Evolutionary conservation across 1,140 invertebrate genomes (phyloP).

Genomic region (Archegozetes longisetosus): DNA sequence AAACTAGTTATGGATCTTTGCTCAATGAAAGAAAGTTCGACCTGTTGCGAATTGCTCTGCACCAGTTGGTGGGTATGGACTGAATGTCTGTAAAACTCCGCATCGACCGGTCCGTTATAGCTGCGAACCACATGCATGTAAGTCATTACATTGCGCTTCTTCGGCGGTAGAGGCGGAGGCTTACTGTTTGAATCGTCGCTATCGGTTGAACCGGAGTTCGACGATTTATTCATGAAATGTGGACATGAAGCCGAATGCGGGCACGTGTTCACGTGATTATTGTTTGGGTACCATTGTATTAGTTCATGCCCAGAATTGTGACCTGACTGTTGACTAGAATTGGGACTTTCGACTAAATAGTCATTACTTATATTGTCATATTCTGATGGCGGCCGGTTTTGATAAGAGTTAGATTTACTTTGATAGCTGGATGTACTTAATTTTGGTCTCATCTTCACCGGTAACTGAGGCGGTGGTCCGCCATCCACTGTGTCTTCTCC

Average conservation of each 20-base stretch:
- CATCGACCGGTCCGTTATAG: conserved; percentile 53
- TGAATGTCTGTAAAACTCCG: conserved; percentile 61
- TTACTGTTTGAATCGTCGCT: conserved; percentile 24
- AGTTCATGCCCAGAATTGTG: neutral
- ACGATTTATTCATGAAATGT: neutral
- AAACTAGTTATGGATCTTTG: conserved; percentile 16
- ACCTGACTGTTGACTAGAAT: neutral
- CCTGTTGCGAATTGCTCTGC: conserved; percentile 38
- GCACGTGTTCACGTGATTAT: neutral
- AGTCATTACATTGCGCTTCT: conserved; percentile 83
- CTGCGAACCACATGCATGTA: conserved; percentile 91
- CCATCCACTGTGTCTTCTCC: neutral
- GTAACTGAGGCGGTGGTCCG: conserved; percentile 4
- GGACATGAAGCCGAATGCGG: neutral
- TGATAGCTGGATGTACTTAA: neutral
- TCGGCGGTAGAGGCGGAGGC: conserved; percentile 72
- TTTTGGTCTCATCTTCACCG: conserved; percentile 5
- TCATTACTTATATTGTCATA: conserved; percentile 12
- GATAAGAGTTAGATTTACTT: neutral
- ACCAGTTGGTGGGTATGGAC: conserved; percentile 52
- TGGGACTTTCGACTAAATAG: neutral
- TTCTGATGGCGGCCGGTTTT: conserved; percentile 9
- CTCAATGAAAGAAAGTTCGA: conserved; percentile 33
- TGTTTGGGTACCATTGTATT: neutral
- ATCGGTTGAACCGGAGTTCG: neutral